A percentile compares a stretch with the other conserved stretches of the same genome.
phyloP scores from a whole-genome alignment of 2,113 vertebrate genomes.

The Anser cygnoides region DNA sequence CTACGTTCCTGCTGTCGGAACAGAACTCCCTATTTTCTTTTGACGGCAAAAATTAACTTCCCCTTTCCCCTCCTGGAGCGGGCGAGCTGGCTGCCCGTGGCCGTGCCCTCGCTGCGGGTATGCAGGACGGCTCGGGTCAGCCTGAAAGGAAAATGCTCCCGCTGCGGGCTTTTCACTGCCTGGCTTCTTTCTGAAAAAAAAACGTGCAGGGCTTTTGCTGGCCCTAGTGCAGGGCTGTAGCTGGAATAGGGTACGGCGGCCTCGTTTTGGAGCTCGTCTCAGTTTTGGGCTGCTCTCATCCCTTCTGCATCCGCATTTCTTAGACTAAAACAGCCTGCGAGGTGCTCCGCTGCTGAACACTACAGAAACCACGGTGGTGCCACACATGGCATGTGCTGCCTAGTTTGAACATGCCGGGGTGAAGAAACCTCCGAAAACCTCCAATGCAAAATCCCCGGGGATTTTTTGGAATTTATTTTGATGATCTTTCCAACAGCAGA shows the following conservation, averaged over 20 bases:
- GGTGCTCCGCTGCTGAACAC: neutral
- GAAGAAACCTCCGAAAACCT: neutral
- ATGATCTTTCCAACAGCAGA: neutral
- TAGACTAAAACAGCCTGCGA: neutral
- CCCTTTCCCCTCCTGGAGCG: neutral
- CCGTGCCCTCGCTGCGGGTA: conserved; percentile 35
- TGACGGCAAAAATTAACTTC: conserved; percentile 47
- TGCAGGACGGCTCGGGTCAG: conserved; percentile 42
- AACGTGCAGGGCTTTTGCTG: conserved; percentile 52
- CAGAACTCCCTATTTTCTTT: conserved; percentile 57
- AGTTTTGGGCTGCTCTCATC: neutral
- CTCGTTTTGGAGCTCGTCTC: conserved; percentile 18
- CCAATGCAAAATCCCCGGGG: neutral
- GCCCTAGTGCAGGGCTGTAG: conserved; percentile 9
- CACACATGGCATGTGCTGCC: fast-evolving
- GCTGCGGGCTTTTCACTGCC: conserved; percentile 58
- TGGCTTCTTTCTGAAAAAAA: conserved; percentile 52
- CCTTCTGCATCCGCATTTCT: neutral
- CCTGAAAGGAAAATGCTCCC: conserved; percentile 59
- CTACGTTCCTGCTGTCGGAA: conserved; percentile 46
- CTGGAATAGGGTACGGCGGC: conserved; percentile 36
- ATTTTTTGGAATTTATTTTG: neutral
- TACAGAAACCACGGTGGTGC: neutral
- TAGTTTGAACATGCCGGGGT: neutral
- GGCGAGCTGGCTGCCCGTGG: conserved; percentile 16